Conservation (phyloP, 1,140 invertebrate genomes). For the Zaprionus vittiger region DNA sequence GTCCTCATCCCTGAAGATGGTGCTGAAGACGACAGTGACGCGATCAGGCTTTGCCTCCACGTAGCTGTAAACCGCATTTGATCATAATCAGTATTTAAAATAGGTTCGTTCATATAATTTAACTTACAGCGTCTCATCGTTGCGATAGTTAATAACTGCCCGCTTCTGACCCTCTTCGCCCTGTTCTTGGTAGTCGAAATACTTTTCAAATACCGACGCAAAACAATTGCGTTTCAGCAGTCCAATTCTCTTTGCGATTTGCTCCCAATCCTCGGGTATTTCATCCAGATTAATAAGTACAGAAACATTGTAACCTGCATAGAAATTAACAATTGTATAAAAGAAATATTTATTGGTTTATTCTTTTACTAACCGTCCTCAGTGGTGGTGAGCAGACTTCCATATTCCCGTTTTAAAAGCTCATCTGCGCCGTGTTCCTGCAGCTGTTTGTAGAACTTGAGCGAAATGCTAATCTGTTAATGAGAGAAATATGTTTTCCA, state of each 20-base stretch:
- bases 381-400: constrained; percentile 90
- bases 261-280: constrained; percentile 95
- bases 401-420: constrained; percentile 96
- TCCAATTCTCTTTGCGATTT: constrained; percentile 95
- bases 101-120: background rate
- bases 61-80: constrained; percentile 87
- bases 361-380: constrained; percentile 90
- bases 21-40: constrained; percentile 99
- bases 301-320: constrained; percentile 95
- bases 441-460: constrained; percentile 99
- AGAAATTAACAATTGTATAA: background rate
- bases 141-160: constrained; percentile 99
- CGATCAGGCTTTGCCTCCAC: constrained; percentile 99
- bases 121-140: constrained; percentile 99
- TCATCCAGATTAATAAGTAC: constrained; percentile 97
- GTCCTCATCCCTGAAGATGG: constrained; percentile 98
- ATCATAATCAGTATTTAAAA: background rate
- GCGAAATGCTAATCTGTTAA: constrained; percentile 96
- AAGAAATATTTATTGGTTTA: background rate
- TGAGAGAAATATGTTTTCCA: constrained; percentile 8
- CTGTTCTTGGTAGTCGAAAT: constrained; percentile 98
- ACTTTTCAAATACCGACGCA: constrained; percentile 99
- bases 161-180: constrained; percentile 95
- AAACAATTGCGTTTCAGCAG: constrained; percentile 99
- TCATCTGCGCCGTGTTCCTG: constrained; percentile 99